Percentiles rank a stretch among this genome's conserved stretches.
These are phyloP conservation scores for Drosophila oshimai DNA, from an alignment of 1,140 invertebrate species.

Conservation along the genomic window DNA sequence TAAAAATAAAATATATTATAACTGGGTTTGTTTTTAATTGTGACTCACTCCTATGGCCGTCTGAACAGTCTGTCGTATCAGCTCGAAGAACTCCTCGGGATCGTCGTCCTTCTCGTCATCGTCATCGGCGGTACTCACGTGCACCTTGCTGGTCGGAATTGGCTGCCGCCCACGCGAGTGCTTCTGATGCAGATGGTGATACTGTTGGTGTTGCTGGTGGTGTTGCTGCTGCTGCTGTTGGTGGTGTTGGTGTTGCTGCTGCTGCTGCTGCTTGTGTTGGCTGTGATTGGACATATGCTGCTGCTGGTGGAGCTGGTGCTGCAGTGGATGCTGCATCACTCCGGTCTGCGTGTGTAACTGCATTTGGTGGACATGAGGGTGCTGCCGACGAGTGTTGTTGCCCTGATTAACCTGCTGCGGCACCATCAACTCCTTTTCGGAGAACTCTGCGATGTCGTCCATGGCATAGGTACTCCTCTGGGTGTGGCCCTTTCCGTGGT, in stretches of 20 bases:
- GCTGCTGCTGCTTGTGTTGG: conserved; percentile 15
- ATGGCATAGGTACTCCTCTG: conserved; percentile 26
- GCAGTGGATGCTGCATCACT: conserved; percentile 19
- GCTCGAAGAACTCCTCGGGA: conserved; percentile 75
- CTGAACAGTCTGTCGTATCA: conserved; percentile 70
- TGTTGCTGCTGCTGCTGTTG: conserved; percentile 9
- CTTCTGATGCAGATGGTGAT: conserved; percentile 23
- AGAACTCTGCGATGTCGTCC: conserved; percentile 5
- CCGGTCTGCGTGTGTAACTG: not conserved
- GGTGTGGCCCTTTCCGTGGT: conserved; percentile 12
- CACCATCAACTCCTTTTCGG: conserved; percentile 41
- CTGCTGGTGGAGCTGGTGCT: conserved; percentile 63
- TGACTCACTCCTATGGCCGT: conserved; percentile 63
- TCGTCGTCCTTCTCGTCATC: conserved; percentile 75
- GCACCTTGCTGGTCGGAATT: conserved; percentile 1
- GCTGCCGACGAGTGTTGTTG: conserved; percentile 2
- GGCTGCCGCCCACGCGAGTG: conserved; percentile 19
- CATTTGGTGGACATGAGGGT: conserved; percentile 3
- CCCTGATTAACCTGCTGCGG: not conserved
- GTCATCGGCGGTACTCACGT: conserved; percentile 30
- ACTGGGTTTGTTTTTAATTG: not conserved
- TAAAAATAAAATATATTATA: too few species aligned
- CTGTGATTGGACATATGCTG: conserved; percentile 39
- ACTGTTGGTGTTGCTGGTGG: conserved; percentile 1
- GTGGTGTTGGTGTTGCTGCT: conserved; percentile 3